Percentiles rank a stretch among this genome's conserved stretches.
These are phyloP conservation scores for Drosophila punjabiensis DNA, from an alignment of 1,140 invertebrate genomes.

Conservation along the genomic window DNA sequence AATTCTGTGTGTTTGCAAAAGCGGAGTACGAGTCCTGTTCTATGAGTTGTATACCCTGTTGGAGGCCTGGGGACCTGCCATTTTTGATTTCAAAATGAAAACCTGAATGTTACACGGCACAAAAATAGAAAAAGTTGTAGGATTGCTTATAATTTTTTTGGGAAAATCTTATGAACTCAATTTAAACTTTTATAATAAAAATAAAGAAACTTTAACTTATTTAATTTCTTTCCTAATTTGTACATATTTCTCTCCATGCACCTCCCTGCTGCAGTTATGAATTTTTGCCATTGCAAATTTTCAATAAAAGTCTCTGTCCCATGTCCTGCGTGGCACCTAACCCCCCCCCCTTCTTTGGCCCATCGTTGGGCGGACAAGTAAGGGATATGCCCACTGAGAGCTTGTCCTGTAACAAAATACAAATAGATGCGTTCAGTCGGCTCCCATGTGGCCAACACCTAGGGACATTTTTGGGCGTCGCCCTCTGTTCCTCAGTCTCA, in stretches of 20 bases:
- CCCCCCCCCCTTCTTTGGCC: background rate
- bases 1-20: slow-evolving; percentile 14
- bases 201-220: background rate
- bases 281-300: slow-evolving; percentile 63
- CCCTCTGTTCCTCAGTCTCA: background rate
- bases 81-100: slow-evolving; percentile 17
- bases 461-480: slow-evolving; percentile 18
- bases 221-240: background rate
- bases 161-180: fast-evolving
- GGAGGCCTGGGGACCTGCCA: background rate
- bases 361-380: slow-evolving; percentile 5
- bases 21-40: background rate
- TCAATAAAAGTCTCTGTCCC: slow-evolving; percentile 59
- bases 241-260: background rate
- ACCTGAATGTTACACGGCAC: slow-evolving; percentile 7
- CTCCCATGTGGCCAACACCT: slow-evolving; percentile 59
- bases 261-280: slow-evolving; percentile 46
- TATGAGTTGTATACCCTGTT: background rate
- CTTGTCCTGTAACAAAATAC: slow-evolving; percentile 72
- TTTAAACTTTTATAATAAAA: background rate
- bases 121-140: background rate
- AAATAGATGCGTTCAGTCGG: slow-evolving; percentile 55
- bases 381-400: slow-evolving; percentile 64
- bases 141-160: background rate
- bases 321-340: slow-evolving; percentile 10